Conservation (phyloP, 2,888 invertebrate genomes). For the Tridacna crocea region DNA sequence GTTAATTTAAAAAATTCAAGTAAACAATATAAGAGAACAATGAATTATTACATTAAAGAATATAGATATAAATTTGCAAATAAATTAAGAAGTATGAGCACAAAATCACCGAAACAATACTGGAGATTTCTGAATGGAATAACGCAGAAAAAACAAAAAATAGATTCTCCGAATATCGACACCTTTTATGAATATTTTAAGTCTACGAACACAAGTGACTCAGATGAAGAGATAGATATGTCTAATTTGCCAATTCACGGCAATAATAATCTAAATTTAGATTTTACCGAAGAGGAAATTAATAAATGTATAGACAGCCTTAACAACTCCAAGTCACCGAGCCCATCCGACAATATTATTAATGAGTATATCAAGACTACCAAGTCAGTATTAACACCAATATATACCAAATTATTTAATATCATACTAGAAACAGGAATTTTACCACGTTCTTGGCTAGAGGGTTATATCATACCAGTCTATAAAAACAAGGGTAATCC, state of each 20-base stretch:
- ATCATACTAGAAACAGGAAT: neutral
- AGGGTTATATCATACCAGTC: constrained; percentile 34
- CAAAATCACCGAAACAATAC: constrained; percentile 3
- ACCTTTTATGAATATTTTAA: neutral
- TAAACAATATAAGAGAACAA: constrained; percentile 27
- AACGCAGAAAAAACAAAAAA: neutral
- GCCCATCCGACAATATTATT: constrained; percentile 1
- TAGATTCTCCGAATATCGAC: neutral
- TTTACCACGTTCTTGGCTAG: constrained; percentile 24
- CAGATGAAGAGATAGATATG: neutral
- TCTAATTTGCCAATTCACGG: neutral
- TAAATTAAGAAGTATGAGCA: constrained; percentile 16
- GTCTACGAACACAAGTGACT: neutral
- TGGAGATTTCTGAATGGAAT: constrained; percentile 26
- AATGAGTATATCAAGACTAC: constrained; percentile 43
- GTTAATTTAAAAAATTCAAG: neutral
- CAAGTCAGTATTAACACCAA: neutral
- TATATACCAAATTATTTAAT: constrained; percentile 9
- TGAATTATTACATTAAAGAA: constrained; percentile 9
- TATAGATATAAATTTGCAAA: neutral
- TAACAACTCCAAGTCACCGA: constrained; percentile 20
- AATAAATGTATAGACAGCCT: constrained; percentile 1
- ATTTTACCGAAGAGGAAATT: constrained; percentile 34
- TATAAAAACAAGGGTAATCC: constrained; percentile 38
- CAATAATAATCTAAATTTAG: neutral